phyloP scores from a whole-genome alignment of 2,797 vertebrate genomes.

The Zenarchopterus dispar region DNA sequence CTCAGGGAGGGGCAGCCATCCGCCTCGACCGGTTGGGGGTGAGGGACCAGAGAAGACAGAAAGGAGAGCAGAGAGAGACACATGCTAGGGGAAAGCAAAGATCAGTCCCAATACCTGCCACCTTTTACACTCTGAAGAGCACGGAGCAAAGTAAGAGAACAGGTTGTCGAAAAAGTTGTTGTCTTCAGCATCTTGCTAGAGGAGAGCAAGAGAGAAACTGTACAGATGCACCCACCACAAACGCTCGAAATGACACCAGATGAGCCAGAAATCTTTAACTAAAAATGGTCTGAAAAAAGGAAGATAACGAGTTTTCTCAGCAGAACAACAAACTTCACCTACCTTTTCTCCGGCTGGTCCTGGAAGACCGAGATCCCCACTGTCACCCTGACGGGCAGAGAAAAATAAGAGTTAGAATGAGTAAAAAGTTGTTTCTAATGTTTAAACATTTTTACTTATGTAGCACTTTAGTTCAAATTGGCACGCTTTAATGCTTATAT shows the following conservation, averaged over 20 bases:
- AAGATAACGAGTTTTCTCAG: neutral
- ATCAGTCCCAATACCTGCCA: slow-evolving; percentile 48
- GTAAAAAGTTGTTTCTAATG: no score
- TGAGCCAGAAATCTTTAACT: slow-evolving; percentile 4
- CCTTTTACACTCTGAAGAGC: slow-evolving; percentile 54
- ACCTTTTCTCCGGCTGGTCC: slow-evolving; percentile 85
- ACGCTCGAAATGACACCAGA: neutral
- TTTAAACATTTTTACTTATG: no score
- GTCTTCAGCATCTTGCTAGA: slow-evolving; percentile 69
- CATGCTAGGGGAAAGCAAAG: no score
- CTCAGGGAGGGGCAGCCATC: no score
- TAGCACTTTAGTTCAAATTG: no score
- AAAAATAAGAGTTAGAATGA: neutral
- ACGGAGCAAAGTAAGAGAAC: slow-evolving; percentile 71
- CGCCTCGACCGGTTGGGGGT: no score
- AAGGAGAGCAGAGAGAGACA: no score
- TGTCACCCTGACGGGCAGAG: slow-evolving; percentile 76
- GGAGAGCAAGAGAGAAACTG: slow-evolving; percentile 47
- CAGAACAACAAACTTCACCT: slow-evolving; percentile 3
- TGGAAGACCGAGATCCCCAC: slow-evolving; percentile 81
- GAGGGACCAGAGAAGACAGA: no score
- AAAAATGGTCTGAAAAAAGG: neutral
- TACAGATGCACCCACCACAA: slow-evolving; percentile 21
- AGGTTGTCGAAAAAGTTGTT: slow-evolving; percentile 66
- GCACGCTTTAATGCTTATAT: no score